phyloP scores from a whole-genome alignment of 2,888 invertebrate species.

The Empis stercorea region DNA sequence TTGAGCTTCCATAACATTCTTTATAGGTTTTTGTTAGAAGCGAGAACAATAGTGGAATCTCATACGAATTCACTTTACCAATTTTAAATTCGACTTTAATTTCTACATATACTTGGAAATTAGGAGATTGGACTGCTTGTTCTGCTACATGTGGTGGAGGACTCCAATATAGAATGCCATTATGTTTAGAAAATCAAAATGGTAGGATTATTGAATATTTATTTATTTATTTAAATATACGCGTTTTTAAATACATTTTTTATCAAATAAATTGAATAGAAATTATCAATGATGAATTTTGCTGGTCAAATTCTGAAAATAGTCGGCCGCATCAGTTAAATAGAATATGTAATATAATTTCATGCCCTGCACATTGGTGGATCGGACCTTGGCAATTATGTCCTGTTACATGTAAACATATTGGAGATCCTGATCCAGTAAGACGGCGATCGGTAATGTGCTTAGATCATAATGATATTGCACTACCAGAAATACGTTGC shows the following conservation, averaged over 20 bases:
- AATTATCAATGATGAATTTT: slow-evolving; percentile 45
- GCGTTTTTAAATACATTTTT: too few relatives aligned
- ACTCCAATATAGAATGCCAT: slow-evolving; percentile 42
- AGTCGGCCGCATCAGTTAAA: slow-evolving; percentile 47
- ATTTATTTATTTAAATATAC: too few relatives aligned
- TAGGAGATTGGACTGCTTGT: slow-evolving; percentile 73
- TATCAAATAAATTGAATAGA: too few relatives aligned
- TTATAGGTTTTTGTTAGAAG: slow-evolving; percentile 57
- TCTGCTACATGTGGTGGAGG: slow-evolving; percentile 67
- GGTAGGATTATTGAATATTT: too few relatives aligned
- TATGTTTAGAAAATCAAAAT: slow-evolving; percentile 37
- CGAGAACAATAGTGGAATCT: slow-evolving; percentile 64
- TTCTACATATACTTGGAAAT: slow-evolving; percentile 56
- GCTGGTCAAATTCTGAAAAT: slow-evolving; percentile 42
- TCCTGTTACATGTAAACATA: slow-evolving; percentile 47
- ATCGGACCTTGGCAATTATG: slow-evolving; percentile 78
- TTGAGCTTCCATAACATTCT: slow-evolving; percentile 5
- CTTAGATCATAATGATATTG: slow-evolving; percentile 61
- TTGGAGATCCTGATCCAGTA: slow-evolving; percentile 40
- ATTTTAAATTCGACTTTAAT: slow-evolving; percentile 43
- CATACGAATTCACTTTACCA: slow-evolving; percentile 61
- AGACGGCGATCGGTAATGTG: slow-evolving; percentile 59
- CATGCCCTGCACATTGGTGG: slow-evolving; percentile 73
- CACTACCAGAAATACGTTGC: slow-evolving; percentile 63
- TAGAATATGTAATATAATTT: slow-evolving; percentile 51